Evolutionary conservation across 2,888 invertebrate genomes (phyloP).

Genomic region (Lasioglossum figueresi): DNA sequence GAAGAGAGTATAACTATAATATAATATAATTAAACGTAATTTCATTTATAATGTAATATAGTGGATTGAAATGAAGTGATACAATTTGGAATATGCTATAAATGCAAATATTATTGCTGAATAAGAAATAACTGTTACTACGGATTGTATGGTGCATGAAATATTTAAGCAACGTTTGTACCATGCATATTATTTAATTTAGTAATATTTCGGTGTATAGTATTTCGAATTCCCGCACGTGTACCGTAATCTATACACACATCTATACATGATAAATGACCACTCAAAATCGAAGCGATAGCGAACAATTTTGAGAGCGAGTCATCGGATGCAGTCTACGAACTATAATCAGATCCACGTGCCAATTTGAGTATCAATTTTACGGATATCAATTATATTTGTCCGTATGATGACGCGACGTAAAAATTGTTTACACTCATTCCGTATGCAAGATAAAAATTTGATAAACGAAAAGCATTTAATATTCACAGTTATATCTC

Average conservation of each 20-base stretch:
- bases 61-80: no score
- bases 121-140: background rate
- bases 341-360: background rate
- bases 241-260: background rate
- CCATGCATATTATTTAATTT: background rate
- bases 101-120: background rate
- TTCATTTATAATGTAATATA: no score
- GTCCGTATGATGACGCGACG: background rate
- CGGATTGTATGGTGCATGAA: background rate
- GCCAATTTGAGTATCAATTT: background rate
- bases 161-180: background rate
- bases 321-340: background rate
- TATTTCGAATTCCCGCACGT: background rate
- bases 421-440: background rate
- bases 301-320: background rate
- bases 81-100: no score
- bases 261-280: no score
- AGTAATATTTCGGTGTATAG: background rate
- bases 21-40: no score
- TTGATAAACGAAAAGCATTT: background rate
- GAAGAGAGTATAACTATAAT: no score
- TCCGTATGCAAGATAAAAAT: background rate
- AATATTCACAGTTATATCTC: background rate
- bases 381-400: background rate
- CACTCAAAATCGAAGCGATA: background rate